These are phyloP conservation scores for Catharus ustulatus DNA, from an alignment of 2,797 vertebrate species.

Conservation along the genomic window DNA sequence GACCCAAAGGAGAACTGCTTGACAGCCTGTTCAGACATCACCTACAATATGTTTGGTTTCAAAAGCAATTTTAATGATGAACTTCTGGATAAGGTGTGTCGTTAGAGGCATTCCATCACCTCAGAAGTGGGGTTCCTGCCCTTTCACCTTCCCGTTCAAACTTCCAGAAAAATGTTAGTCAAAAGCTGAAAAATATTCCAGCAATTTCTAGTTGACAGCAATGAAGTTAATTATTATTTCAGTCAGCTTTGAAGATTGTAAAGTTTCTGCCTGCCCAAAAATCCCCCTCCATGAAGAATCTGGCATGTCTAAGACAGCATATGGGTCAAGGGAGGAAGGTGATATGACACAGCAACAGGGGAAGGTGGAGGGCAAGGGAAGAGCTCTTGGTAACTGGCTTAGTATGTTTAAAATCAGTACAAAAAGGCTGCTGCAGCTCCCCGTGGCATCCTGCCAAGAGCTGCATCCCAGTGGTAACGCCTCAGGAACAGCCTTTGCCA, in stretches of 20 bases:
- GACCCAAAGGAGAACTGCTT: not conserved
- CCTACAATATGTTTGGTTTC: not conserved
- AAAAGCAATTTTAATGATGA: not conserved
- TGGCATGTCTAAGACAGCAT: constrained; percentile 8
- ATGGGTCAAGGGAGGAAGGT: constrained; percentile 38
- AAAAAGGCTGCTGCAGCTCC: constrained; percentile 22
- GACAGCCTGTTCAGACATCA: not conserved
- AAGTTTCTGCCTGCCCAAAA: constrained; percentile 12
- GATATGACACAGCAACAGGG: constrained; percentile 36
- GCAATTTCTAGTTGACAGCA: not conserved
- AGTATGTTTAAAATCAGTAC: constrained; percentile 30
- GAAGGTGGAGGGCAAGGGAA: constrained; percentile 16
- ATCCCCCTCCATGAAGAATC: not conserved
- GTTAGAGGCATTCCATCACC: not conserved
- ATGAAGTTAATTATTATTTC: not conserved
- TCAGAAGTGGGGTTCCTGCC: not conserved
- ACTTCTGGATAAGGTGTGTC: not conserved
- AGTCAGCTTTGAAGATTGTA: not conserved
- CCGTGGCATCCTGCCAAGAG: not conserved
- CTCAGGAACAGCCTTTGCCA: not conserved
- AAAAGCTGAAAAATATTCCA: not conserved
- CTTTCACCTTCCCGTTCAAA: not conserved
- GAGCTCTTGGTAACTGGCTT: not conserved
- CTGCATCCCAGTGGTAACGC: not conserved
- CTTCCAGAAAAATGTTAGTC: not conserved